These are phyloP conservation scores for Eupleurogrammus muticus DNA, from an alignment of 2,797 vertebrate species.

Conservation along the genomic window DNA sequence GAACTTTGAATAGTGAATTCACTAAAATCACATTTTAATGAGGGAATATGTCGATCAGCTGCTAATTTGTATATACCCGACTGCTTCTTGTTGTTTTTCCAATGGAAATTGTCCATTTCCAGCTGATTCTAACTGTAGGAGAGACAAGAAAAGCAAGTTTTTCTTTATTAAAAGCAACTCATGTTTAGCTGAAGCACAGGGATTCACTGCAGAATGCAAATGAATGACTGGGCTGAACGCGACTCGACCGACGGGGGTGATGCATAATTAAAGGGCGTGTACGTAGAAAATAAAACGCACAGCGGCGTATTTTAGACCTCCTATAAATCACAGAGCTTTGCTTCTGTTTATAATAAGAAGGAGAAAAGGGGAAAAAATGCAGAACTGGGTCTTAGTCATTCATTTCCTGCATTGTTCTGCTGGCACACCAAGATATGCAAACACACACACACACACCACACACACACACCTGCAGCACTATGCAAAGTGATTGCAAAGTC, in stretches of 20 bases:
- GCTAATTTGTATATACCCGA: too few species aligned
- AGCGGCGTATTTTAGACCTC: conserved; percentile 7
- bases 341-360: not conserved
- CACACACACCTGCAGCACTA: conserved; percentile 13
- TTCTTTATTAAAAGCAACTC: not conserved
- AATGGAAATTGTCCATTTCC: too few species aligned
- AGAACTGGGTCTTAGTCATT: conserved; percentile 38
- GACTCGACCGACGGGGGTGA: conserved; percentile 6
- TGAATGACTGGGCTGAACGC: not conserved
- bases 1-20: too few species aligned
- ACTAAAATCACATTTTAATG: too few species aligned
- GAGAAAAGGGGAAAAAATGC: too few species aligned
- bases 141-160: too few species aligned
- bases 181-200: not conserved
- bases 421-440: conserved; percentile 35
- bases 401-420: conserved; percentile 48
- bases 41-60: too few species aligned
- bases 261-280: conserved; percentile 27
- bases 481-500: conserved; percentile 46
- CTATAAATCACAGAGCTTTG: conserved; percentile 34
- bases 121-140: too few species aligned
- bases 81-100: too few species aligned
- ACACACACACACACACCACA: conserved; percentile 27
- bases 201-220: not conserved
- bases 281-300: conserved; percentile 8